Base-by-base conservation (phyloP, 2,113 vertebrate species). In the Polyodon spathula region DNA sequence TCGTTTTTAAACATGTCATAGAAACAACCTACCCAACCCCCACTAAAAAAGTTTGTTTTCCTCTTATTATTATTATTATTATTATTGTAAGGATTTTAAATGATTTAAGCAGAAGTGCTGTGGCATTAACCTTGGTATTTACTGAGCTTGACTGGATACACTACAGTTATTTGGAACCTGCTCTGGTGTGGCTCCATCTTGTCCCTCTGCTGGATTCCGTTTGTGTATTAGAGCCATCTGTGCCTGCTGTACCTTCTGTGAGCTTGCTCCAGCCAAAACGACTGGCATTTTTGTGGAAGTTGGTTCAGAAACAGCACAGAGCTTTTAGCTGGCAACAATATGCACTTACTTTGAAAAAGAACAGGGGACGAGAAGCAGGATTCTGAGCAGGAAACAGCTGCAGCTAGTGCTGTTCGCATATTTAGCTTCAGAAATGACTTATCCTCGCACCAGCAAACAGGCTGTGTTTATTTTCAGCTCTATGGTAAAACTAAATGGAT, bases 151-250 rank as follows among this genome's bases (percentile, higher is more conserved):
- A 88, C 72, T 77, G 86, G 86, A 88, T 88, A 88, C 86, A 84
- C 89, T 84, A 87, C 86, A 88, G 89, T 85, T 92, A 92, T 92
- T 95, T 94, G 93, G 93, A 93, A 84, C 84, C 81, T 84, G 84
- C 80, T 89, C 77, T 78, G 83, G 83, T 75, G 86, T 89, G 88
- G 88, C 85, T 78, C 86, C 86, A 90, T 87, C 88, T 80, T 71
- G 84, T 90, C 87, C 86, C 91, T 91, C 91, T 85, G 83, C 94
- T 95, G 93, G 90, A 96, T 93, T 90, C 90, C 87, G 90, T 93
- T 93, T 92, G 89, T 97, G 94, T 93, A 96, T 97, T 95, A 93
- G 91, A 83, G 86, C 95, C 95, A 97, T 97, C 95, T 98, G 94
- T 91, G 94, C 93, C 85, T 91, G 79, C 86, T 84, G 86, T 84